Conservation (phyloP, 2,888 invertebrate genomes). For the Mimumesa dahlbomi region DNA sequence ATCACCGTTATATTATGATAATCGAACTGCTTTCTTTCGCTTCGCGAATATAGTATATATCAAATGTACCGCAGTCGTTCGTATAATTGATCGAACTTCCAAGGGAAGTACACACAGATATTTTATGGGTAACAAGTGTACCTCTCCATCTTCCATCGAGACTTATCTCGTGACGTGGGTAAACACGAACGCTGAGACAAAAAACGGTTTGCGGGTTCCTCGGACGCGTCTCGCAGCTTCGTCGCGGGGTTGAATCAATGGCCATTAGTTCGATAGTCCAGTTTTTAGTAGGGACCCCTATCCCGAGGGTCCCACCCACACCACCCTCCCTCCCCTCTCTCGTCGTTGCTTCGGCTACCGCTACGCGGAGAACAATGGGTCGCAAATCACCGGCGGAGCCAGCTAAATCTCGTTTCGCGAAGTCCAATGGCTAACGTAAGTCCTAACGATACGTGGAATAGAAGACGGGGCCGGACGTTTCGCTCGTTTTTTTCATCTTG, state of each 20-base stretch:
- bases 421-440: constrained; percentile 53
- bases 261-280: constrained; percentile 71
- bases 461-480: constrained; percentile 49
- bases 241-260: constrained; percentile 66
- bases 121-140: constrained; percentile 27
- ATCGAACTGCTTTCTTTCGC: too few relatives aligned
- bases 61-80: too few relatives aligned
- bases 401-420: constrained; percentile 71
- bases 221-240: constrained; percentile 36
- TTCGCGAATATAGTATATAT: too few relatives aligned
- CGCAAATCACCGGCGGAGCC: constrained; percentile 73
- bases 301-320: constrained; percentile 28
- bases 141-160: constrained; percentile 2
- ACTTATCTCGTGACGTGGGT: constrained; percentile 35
- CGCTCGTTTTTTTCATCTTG: constrained; percentile 42
- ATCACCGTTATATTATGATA: too few relatives aligned
- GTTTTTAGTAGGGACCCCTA: constrained; percentile 65
- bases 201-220: constrained; percentile 18
- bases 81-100: not conserved
- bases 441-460: constrained; percentile 67
- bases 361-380: constrained; percentile 71
- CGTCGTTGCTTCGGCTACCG: constrained; percentile 40
- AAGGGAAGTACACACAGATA: not conserved
- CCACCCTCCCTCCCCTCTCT: too few relatives aligned
- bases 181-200: constrained; percentile 21